A percentile compares a stretch with the other conserved stretches of the same genome.
phyloP scores from a whole-genome alignment of 2,888 invertebrate genomes.

The Eupelmus urozonus region DNA sequence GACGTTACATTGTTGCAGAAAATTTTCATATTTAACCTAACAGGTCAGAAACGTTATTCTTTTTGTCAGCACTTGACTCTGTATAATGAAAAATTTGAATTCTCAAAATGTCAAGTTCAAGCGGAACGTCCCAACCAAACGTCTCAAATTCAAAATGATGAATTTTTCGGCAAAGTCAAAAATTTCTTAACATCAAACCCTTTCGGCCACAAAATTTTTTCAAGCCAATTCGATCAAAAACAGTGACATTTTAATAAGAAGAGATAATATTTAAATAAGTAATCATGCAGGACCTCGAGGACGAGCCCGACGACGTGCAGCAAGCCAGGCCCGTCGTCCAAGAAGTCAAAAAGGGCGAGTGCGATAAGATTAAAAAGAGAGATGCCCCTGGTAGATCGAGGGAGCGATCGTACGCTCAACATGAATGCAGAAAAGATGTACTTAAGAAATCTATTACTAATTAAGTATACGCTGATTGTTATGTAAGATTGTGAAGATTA shows the following conservation, averaged over 20 bases:
- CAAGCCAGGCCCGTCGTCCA: constrained; percentile 65
- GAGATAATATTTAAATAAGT: constrained; percentile 16
- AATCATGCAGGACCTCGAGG: constrained; percentile 66
- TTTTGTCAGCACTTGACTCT: too few relatives aligned
- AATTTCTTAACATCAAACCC: constrained; percentile 21
- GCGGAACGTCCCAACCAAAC: too few relatives aligned
- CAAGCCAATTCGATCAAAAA: neutral
- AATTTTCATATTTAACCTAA: too few relatives aligned
- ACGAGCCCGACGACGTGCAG: constrained; percentile 66
- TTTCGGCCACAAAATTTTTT: neutral
- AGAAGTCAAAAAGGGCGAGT: constrained; percentile 65
- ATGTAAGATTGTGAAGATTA: too few relatives aligned
- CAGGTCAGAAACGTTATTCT: too few relatives aligned
- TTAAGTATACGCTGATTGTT: too few relatives aligned
- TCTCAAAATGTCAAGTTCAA: too few relatives aligned
- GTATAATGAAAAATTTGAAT: too few relatives aligned
- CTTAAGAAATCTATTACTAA: neutral
- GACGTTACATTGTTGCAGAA: too few relatives aligned
- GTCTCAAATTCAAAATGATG: too few relatives aligned
- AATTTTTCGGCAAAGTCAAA: constrained; percentile 13
- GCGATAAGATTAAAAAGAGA: constrained; percentile 64
- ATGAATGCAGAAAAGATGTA: constrained; percentile 40
- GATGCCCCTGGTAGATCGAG: neutral
- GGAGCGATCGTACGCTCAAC: neutral
- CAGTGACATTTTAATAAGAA: neutral